Evolutionary conservation across 2,113 vertebrate species (phyloP).

Genomic region (Nesospiza acunhae): DNA sequence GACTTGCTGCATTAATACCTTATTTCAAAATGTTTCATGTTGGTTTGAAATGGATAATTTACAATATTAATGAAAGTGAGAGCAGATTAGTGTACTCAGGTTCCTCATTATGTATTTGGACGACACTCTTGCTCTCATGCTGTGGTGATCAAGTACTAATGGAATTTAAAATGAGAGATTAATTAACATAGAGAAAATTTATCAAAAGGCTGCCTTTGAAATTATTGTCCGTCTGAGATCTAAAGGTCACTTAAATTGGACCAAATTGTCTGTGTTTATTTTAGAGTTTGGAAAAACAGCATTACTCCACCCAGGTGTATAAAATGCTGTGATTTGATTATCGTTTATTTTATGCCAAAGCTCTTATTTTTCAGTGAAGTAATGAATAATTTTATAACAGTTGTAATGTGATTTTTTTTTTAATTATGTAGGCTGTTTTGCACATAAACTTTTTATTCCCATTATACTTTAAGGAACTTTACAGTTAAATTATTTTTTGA

Average conservation of each 20-base stretch:
- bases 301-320: not conserved
- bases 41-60: slow-evolving; percentile 56
- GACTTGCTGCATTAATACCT: slow-evolving; percentile 13
- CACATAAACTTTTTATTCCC: not conserved
- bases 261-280: slow-evolving; percentile 31
- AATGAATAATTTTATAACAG: not conserved
- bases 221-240: slow-evolving; percentile 39
- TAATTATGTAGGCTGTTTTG: not conserved
- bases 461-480: not conserved
- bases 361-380: not conserved
- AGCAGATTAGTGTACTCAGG: slow-evolving; percentile 52
- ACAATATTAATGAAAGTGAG: slow-evolving; percentile 52
- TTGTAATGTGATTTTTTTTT: not conserved
- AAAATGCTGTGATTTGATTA: not conserved
- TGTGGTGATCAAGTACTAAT: slow-evolving; percentile 70
- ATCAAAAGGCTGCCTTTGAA: slow-evolving; percentile 40
- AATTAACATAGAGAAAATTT: slow-evolving; percentile 54
- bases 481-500: not conserved
- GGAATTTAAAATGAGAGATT: slow-evolving; percentile 69
- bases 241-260: slow-evolving; percentile 48
- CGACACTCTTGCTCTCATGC: not conserved
- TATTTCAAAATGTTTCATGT: slow-evolving; percentile 51
- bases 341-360: not conserved
- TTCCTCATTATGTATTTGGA: slow-evolving; percentile 54
- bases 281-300: not conserved